phyloP scores from a whole-genome alignment of 2,797 vertebrate genomes.

The Hoplostethus mediterraneus region DNA sequence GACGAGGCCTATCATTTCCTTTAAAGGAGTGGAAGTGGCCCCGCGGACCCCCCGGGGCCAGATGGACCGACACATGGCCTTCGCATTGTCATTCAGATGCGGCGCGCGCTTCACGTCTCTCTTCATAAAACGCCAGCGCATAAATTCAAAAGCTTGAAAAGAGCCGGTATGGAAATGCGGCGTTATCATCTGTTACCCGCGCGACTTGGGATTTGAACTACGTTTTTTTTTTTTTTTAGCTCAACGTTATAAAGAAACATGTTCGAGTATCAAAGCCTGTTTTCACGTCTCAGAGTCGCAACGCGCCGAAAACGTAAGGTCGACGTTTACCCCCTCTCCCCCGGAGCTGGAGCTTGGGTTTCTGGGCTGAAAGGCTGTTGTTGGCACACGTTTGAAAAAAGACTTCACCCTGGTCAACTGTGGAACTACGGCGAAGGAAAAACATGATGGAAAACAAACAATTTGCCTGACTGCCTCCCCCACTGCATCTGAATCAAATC shows the following conservation, averaged over 20 bases:
- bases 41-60: constrained; percentile 40
- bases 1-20: constrained; percentile 52
- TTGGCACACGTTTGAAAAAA: constrained; percentile 34
- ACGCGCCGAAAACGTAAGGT: too few relatives aligned
- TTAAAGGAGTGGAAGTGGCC: constrained; percentile 45
- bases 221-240: constrained; percentile 18
- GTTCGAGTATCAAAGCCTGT: not conserved
- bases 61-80: constrained; percentile 78
- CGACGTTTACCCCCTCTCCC: not conserved
- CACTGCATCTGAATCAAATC: not conserved
- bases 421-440: constrained; percentile 12
- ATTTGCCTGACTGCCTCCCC: constrained; percentile 35
- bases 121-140: constrained; percentile 56
- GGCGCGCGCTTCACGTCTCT: constrained; percentile 48
- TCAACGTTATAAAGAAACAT: not conserved
- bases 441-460: constrained; percentile 38
- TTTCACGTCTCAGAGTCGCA: not conserved
- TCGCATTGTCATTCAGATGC: constrained; percentile 78
- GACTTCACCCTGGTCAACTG: constrained; percentile 29
- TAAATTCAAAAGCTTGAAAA: constrained; percentile 47
- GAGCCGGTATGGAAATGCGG: constrained; percentile 33
- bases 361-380: too few relatives aligned
- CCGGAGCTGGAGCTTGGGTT: constrained; percentile 19
- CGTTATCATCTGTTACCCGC: constrained; percentile 43
- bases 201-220: constrained; percentile 27